Evolutionary conservation across 2,113 vertebrate genomes (phyloP).

Genomic region (Pedetes capensis): DNA sequence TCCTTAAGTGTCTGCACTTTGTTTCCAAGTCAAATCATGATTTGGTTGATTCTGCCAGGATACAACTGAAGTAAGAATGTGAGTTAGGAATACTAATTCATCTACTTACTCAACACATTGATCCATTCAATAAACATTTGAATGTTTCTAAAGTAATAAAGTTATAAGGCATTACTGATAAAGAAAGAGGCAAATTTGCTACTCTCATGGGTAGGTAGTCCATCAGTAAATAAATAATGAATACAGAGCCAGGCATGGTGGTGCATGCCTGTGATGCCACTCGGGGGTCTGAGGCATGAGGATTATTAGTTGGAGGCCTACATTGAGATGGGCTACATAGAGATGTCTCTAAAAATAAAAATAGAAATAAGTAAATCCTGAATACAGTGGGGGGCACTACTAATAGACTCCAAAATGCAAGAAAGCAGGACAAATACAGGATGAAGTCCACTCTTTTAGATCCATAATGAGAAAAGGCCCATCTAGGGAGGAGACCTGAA

Average conservation of each 20-base stretch:
- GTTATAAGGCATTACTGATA: background rate
- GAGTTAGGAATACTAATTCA: background rate
- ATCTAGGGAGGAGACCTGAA: background rate
- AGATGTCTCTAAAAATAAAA: background rate
- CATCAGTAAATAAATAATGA: slow-evolving; percentile 1
- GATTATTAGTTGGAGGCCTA: no score
- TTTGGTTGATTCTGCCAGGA: background rate
- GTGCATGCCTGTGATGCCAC: no score
- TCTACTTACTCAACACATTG: background rate
- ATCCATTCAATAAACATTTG: background rate
- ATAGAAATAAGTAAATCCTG: background rate
- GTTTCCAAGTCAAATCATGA: background rate
- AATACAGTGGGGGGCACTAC: background rate
- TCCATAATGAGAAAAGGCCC: background rate
- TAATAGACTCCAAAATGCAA: background rate
- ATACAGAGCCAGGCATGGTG: background rate
- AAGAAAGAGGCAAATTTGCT: background rate
- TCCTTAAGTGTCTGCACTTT: background rate
- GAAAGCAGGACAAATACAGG: background rate
- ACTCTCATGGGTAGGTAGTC: background rate
- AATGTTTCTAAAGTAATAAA: slow-evolving; percentile 14
- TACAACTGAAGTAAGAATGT: background rate
- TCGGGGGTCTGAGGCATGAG: background rate
- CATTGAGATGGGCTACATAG: background rate
- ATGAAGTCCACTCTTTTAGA: background rate